Evolutionary conservation across 1,140 invertebrate genomes (phyloP), one percentile per base, ranked within the genome.

Genomic region (Asobara japonica): DNA sequence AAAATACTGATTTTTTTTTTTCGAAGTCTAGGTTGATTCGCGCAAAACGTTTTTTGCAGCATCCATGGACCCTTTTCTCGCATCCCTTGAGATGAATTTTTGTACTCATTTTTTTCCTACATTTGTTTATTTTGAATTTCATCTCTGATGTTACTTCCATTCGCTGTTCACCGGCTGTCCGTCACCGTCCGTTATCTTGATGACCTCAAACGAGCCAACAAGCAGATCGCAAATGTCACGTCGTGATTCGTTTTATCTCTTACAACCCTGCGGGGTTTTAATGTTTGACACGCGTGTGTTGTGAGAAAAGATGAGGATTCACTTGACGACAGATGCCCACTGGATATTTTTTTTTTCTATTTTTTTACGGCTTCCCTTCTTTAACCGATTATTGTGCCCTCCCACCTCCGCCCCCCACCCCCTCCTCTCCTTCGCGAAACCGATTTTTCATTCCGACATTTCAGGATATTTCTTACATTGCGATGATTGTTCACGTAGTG

Each of bases 171-270:
- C 65, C 22, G 36, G 1, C 30, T 72, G 41, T 31, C 66, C 62
- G 13, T 62, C 62, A 62, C 48, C 51, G 38, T 67, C 51, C 73
- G 51, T 66, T 66, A 65, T 51, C 72, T 61, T 66, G 69, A 75
- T 74, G 69, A 68, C 65, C 69, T 68, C 60, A 68, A 69, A 69
- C 65, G 65, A 72, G 65, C 60, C n/a, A 25, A 48, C 51, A 61
- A 64, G 41, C 65, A 48, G 27, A 62, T 71, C 38, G 69, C 73
- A 71, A 74, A 74, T 74, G 73, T 74, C 73, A 74, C 69, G 48
- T 48, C 16, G 72, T 56, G 51, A 56, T 56, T 56, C 51, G 41
- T 56, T 73, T 16, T 71, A 27, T 66, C 18, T 41, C 18, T 27
- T 66, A 20, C 16, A 33, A 36, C 64, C 22, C 16, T 65, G 64